phyloP scores from a whole-genome alignment of 2,113 vertebrate genomes.

The Chionomys nivalis region DNA sequence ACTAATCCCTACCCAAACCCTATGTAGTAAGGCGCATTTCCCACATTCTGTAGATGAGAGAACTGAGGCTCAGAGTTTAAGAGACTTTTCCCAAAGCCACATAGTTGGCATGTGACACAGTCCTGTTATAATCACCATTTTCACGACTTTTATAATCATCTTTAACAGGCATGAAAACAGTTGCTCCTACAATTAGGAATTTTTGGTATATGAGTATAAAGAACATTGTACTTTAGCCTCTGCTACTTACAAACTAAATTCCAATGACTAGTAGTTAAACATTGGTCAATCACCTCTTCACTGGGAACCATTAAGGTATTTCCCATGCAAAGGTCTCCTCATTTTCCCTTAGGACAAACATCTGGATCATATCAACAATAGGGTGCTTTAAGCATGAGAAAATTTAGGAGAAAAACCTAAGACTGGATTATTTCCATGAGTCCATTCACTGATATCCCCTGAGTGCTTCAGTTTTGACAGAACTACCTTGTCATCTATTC shows the following conservation, averaged over 20 bases:
- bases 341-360: slow-evolving; percentile 55
- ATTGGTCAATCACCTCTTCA: background rate
- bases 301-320: slow-evolving; percentile 30
- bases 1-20: background rate
- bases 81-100: background rate
- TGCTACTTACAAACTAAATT: background rate
- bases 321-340: slow-evolving; percentile 12
- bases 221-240: background rate
- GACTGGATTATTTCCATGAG: slow-evolving; percentile 42
- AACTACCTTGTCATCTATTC: slow-evolving; percentile 41
- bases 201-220: background rate
- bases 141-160: background rate
- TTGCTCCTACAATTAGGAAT: background rate
- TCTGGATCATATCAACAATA: slow-evolving; percentile 68
- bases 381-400: slow-evolving; percentile 58
- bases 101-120: background rate
- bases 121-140: background rate
- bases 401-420: slow-evolving; percentile 62
- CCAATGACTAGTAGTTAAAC: background rate
- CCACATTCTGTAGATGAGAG: background rate
- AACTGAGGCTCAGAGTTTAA: background rate
- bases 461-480: background rate
- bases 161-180: background rate
- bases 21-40: background rate
- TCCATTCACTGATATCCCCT: slow-evolving; percentile 21